These are phyloP conservation scores for Hydrolagus colliei DNA, from an alignment of 2,797 vertebrate genomes.

Conservation along the genomic window DNA sequence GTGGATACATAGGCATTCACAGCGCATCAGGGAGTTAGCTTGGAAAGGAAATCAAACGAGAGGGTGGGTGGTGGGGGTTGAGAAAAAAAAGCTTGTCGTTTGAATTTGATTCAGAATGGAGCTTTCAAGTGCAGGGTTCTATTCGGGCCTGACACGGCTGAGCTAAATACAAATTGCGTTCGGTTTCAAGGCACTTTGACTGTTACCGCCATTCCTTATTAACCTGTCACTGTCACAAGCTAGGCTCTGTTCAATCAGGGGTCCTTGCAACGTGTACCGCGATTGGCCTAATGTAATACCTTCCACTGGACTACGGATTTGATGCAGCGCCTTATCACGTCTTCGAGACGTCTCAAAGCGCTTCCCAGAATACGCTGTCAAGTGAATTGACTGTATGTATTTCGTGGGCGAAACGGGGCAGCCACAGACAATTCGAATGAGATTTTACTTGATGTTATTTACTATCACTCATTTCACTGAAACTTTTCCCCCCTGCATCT, in stretches of 20 bases:
- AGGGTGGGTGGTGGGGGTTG: too few relatives aligned
- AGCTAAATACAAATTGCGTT: slow-evolving; percentile 1
- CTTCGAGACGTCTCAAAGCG: too few relatives aligned
- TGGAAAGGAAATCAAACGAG: background rate
- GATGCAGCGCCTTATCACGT: too few relatives aligned
- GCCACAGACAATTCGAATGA: background rate
- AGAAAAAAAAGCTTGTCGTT: background rate
- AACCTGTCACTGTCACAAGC: slow-evolving; percentile 11
- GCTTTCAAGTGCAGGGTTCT: background rate
- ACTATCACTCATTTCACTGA: background rate
- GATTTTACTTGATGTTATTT: background rate
- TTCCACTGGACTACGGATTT: background rate
- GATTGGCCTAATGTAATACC: background rate
- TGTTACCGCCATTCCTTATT: background rate
- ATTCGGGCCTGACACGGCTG: background rate
- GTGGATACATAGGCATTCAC: background rate
- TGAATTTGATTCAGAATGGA: slow-evolving; percentile 1
- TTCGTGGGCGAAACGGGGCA: too few relatives aligned
- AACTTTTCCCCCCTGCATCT: background rate
- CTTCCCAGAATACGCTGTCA: too few relatives aligned
- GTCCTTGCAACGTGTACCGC: too few relatives aligned
- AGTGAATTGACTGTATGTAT: too few relatives aligned
- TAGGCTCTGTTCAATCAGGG: background rate
- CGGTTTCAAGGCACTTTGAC: background rate
- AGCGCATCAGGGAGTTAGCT: background rate